phyloP scores from a whole-genome alignment of 2,888 invertebrate species.

The Drosophila pullipes region DNA sequence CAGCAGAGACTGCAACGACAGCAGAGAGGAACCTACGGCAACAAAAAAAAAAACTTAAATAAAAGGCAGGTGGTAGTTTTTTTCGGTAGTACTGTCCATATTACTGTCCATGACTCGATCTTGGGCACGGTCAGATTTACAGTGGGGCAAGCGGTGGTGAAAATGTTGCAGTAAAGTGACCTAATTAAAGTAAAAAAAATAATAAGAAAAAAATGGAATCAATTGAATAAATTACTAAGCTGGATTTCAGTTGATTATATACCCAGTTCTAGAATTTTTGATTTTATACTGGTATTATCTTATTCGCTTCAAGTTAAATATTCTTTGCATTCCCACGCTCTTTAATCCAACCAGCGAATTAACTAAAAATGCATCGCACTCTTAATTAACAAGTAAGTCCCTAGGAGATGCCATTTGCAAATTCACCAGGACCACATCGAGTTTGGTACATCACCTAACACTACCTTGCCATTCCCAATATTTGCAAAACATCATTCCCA shows the following conservation, averaged over 20 bases:
- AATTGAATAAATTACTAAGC: not conserved
- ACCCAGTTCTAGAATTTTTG: not conserved
- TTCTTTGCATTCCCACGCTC: constrained; percentile 10
- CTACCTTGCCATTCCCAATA: constrained; percentile 16
- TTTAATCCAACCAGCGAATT: not conserved
- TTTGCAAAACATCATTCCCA: constrained; percentile 33
- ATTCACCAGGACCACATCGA: not conserved
- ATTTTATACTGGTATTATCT: not conserved
- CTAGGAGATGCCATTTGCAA: not conserved
- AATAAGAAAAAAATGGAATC: accelerated
- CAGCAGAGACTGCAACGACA: constrained; percentile 32
- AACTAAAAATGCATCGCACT: not conserved
- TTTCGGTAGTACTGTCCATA: constrained; percentile 73
- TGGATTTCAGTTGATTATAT: not conserved
- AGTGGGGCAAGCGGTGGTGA: constrained; percentile 66
- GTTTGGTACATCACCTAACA: constrained; percentile 19
- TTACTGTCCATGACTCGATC: constrained; percentile 71
- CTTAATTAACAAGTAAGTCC: constrained; percentile 18
- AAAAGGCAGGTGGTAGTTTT: constrained; percentile 84
- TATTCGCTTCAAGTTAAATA: not conserved
- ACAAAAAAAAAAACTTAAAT: constrained; percentile 59
- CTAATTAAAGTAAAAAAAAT: not conserved
- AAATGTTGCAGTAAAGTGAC: not conserved
- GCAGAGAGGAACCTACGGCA: constrained; percentile 54
- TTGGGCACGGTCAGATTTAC: constrained; percentile 73